phyloP scores from a whole-genome alignment of 1,140 invertebrate species.

The Prorops nasuta region DNA sequence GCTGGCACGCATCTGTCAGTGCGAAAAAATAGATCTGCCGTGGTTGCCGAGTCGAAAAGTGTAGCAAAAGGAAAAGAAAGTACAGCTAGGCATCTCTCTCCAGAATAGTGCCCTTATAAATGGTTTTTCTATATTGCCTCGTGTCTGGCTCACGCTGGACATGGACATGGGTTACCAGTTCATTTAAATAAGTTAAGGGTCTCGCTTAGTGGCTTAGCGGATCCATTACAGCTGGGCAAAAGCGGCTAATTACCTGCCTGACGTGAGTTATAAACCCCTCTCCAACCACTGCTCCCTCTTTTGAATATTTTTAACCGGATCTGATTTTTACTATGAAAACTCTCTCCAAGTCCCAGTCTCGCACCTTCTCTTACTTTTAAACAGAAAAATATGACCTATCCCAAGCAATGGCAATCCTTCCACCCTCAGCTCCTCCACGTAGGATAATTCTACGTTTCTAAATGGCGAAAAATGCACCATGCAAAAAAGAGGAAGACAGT shows the following conservation, averaged over 20 bases:
- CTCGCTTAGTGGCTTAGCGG: constrained; percentile 49
- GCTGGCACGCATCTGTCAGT: constrained; percentile 23
- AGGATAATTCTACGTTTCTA: too few species aligned
- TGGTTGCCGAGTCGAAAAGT: constrained; percentile 26
- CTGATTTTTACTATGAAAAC: constrained; percentile 37
- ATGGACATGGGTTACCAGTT: constrained; percentile 56
- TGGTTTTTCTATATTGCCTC: constrained; percentile 57
- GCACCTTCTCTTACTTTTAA: background rate
- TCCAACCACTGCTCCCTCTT: constrained; percentile 29
- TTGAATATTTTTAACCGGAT: constrained; percentile 42
- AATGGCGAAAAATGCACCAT: too few species aligned
- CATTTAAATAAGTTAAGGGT: constrained; percentile 60
- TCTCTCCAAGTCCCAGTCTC: constrained; percentile 12
- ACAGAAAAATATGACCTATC: background rate
- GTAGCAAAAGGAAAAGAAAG: constrained; percentile 28
- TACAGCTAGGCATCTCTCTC: constrained; percentile 34
- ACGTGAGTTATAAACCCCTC: constrained; percentile 57
- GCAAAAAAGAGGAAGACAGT: too few species aligned
- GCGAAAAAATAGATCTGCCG: constrained; percentile 30
- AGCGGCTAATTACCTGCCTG: constrained; percentile 58
- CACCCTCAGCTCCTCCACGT: too few species aligned
- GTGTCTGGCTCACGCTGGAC: constrained; percentile 47
- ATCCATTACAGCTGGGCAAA: constrained; percentile 56
- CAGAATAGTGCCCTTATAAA: constrained; percentile 54
- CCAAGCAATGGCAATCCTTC: too few species aligned